Base-by-base conservation (phyloP, 2,113 vertebrate genomes). In the Gallinago paraguaiae region DNA sequence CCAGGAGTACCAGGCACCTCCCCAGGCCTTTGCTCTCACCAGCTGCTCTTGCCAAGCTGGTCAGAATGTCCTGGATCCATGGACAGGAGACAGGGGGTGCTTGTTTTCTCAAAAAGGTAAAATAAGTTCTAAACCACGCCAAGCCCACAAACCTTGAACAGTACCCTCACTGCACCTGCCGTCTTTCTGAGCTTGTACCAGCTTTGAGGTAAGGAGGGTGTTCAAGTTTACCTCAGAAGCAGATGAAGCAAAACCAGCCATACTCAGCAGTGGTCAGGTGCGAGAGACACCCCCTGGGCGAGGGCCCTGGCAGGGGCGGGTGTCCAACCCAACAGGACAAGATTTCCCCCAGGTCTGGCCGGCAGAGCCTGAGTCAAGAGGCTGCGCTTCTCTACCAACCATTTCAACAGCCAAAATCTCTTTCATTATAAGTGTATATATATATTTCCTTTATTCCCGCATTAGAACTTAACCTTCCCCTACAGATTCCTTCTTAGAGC, bases 201-300 rank as follows among this genome's bases (percentile, higher is more conserved):
- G 48, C 22, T 48, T 48, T 48, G 48, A 48, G 48, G 48, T 48
- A 48, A 23, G 48, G 20, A 23, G 22, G 20, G 48, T 22, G 10
- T 48, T 48, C 46, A 22, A 22, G 48, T 48, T 48, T 23, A 48
- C 43, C 57, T 71, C 54, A 39, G 35, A 82, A 89, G 25, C 19
- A 84, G 57, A 23, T 82, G 77, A 39, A 86, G 75, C 15, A 22
- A 70, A 92, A 84, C 60, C 6, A 48, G 45, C 7, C 51, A 28
- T 16, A 28, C 27, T 15, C 51, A 39, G 50, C 63, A 18, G 37
- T 9, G 37, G 43, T 31, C 5, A 9, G n/a, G 22, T 2, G 1
- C 23, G 53, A 59, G 65, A n/a, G 3, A 46, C 2, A 22, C 4
- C 1, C 43, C 1, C 5, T 11, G 46, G 11, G 19, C 11, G 17